Evolutionary conservation across 1,140 invertebrate species (phyloP).

Genomic region (Heliconius melpomene): DNA sequence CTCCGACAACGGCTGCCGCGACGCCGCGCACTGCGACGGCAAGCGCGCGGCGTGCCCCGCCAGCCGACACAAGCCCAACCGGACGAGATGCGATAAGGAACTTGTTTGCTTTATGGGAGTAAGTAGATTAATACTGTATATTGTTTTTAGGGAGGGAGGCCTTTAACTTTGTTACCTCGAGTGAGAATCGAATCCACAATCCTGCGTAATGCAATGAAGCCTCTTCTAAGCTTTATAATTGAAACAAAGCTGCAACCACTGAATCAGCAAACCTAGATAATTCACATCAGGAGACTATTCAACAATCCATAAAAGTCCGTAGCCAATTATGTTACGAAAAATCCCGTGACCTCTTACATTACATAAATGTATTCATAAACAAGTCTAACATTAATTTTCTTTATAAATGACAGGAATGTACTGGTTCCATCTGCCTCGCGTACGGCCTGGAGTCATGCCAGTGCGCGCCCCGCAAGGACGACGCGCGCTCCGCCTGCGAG

Average conservation of each 20-base stretch:
- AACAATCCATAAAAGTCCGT: background rate
- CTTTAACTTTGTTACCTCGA: no score
- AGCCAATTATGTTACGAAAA: background rate
- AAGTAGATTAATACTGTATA: constrained; percentile 65
- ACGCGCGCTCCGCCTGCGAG: constrained; percentile 92
- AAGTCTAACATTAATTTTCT: background rate
- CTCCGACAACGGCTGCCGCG: constrained; percentile 96
- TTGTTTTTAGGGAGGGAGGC: background rate
- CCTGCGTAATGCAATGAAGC: no score
- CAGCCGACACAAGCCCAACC: constrained; percentile 96
- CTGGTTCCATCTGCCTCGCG: constrained; percentile 73
- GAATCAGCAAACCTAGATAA: no score
- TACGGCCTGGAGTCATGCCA: constrained; percentile 98
- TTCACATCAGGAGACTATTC: no score
- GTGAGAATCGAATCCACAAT: no score
- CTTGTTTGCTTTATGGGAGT: constrained; percentile 97
- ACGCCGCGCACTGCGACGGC: constrained; percentile 94
- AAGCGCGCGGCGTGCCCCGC: constrained; percentile 91
- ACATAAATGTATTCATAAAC: no score
- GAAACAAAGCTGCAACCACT: no score
- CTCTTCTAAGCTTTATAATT: no score
- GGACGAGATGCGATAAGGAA: constrained; percentile 96
- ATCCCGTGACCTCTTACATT: background rate
- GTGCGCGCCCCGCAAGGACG: constrained; percentile 89
- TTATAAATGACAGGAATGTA: constrained; percentile 59